Evolutionary conservation across 2,113 vertebrate species (phyloP), one percentile per base, ranked within the genome.

Genomic region (Sardina pilchardus): DNA sequence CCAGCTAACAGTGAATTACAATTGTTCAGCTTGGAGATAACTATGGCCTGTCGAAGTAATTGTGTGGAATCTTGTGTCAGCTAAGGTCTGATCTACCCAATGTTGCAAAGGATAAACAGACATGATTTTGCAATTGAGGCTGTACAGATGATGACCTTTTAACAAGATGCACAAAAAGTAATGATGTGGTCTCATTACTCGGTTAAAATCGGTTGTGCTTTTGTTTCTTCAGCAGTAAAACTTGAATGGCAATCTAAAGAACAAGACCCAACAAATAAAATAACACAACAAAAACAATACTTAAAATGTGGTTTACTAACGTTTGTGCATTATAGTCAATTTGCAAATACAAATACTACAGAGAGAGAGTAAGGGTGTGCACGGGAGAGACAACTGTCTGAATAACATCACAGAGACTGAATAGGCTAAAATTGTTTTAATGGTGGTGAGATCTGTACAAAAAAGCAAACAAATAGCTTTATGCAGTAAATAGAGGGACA

Each of bases 181-280:
- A 24, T 53, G 24, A 81, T 36, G 42, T 71, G 10, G 5, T 59
- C 19, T 24, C 53, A 59, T 21, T 67, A 67, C 71, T 78, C 39
- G 39, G 39, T 42, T 42, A 42, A 42, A 42, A 42, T 4, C 39
- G 39, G 39, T 42, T 78, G 71, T 34, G 16, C 4, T 78, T 78
- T 36, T 34, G 30, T 39, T 78, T 67, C 53, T 81, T 59, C 34
- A 53, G 47, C 83, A 36, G 30, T 16, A 34, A 34, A 36, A 39
- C 34, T 36, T 34, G 39, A 36, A 36, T 39, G 34, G 34, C 21
- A 5, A 1, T 93, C 71, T 78, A 34, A 34, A 59, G 80, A 10
- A 59, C 19, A 59, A 59, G 6, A 24, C 5, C 5, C 53, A 53
- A 17, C 16, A 53, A 4, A 53, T 21, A 17, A 53, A 53, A 19